A percentile compares a stretch with the other conserved stretches of the same genome.
phyloP scores from a whole-genome alignment of 2,888 invertebrate genomes.

The Plebejus anna region DNA sequence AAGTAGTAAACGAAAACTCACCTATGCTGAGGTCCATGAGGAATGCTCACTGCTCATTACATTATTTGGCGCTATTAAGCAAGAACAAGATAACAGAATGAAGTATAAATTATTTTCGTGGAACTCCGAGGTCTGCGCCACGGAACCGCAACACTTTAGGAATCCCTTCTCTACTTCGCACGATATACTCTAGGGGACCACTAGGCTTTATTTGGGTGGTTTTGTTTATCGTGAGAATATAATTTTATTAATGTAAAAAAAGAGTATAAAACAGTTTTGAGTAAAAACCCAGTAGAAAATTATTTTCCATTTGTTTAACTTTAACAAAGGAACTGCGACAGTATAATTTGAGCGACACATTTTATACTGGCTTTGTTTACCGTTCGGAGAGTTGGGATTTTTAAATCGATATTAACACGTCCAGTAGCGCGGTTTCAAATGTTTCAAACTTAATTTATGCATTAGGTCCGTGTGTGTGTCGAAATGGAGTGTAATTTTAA shows the following conservation, averaged over 20 bases:
- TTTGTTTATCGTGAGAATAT: too few relatives aligned
- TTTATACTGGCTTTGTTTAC: background rate
- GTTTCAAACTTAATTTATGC: slow-evolving; percentile 17
- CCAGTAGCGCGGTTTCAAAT: background rate
- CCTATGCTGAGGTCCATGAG: too few relatives aligned
- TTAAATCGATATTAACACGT: background rate
- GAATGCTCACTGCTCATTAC: background rate
- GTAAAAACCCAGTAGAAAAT: background rate
- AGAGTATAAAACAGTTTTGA: too few relatives aligned
- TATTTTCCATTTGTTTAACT: background rate
- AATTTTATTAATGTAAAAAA: too few relatives aligned
- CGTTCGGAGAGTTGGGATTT: background rate
- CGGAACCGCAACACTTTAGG: background rate
- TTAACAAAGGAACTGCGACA: background rate
- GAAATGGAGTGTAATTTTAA: slow-evolving; percentile 25
- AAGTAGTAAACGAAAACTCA: too few relatives aligned
- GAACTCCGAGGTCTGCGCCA: background rate
- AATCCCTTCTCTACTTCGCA: too few relatives aligned
- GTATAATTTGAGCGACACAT: background rate
- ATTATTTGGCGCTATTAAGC: background rate
- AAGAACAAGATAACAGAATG: background rate
- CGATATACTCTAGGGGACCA: too few relatives aligned
- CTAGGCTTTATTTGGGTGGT: too few relatives aligned
- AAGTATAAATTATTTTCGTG: background rate
- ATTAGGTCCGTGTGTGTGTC: slow-evolving; percentile 29